Base-by-base conservation (phyloP, 1,140 invertebrate genomes). In the Lordiphosa mommai region DNA sequence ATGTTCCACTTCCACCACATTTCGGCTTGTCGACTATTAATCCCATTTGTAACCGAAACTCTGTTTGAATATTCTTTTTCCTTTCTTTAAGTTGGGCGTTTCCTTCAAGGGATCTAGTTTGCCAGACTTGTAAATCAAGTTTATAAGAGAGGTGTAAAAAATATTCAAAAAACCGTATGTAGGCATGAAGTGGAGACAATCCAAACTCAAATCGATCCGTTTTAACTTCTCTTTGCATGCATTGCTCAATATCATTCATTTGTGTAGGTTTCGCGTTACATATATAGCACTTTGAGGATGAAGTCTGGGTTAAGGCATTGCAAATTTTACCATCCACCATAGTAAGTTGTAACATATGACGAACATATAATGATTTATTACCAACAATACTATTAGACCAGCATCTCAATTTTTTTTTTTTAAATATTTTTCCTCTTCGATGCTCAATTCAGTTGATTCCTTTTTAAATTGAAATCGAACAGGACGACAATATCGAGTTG, bases 101-200 rank as follows among this genome's bases (percentile, higher is more conserved):
- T 33, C 32, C 32, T 33, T 36, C 10, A n/a, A n/a, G n/a, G n/a
- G n/a, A 1, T 34, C 32, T n/a, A 34, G 12, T 12, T 37, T 37
- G 40, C 67, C 71, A 74, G 43, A 56, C 56, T 56, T 74, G 56
- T 12, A 70, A 14, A 10, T 80, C 63, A 13, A 65, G 59, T 37
- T 59, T 51, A 44, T 72, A 76, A 13, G 68, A 41, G 12, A 72
- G 48, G 46, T 74, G 61, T 17, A 71, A 41, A 23, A 71, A 56
- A 44, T 65, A 74, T 60, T 72, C 68, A 52, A 48, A 48, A 48
- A 48, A 29, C 12, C 46, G 4, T n/a, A 14, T 49, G 7, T 49
- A 33, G 10, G 44, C 32, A 48, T 34, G 33, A 34, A 34, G 33
- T 17, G 36, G 14, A 14, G 36, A 38, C 36, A 38, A 38, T 9